These are phyloP conservation scores for Stenoptilia bipunctidactyla DNA, from an alignment of 2,888 invertebrate species.

Conservation along the genomic window DNA sequence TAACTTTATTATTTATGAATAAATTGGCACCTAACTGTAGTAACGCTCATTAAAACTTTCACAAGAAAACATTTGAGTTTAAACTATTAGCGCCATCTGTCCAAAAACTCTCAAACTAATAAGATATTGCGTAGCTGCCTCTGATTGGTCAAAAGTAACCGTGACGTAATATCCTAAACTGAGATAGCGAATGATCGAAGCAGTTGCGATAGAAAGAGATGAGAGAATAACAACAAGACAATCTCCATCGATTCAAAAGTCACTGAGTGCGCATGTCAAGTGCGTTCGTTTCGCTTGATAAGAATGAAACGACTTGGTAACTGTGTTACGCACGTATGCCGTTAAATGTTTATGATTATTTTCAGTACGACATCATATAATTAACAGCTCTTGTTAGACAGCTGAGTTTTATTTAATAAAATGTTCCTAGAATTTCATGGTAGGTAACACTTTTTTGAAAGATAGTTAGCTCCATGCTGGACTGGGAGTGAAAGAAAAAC, in stretches of 20 bases:
- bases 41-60: no score
- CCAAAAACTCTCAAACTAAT: slow-evolving; percentile 26
- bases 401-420: no score
- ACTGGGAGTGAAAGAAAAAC: no score
- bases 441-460: no score
- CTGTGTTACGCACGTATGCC: neutral
- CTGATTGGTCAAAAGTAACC: slow-evolving; percentile 6
- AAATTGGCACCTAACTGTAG: no score
- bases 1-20: no score
- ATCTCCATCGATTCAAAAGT: slow-evolving; percentile 62
- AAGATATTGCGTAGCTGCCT: slow-evolving; percentile 6
- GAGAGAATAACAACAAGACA: slow-evolving; percentile 53
- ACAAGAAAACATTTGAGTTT: no score
- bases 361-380: no score
- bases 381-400: no score
- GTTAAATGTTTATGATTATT: no score
- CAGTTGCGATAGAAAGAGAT: slow-evolving; percentile 28
- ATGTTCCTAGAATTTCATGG: no score
- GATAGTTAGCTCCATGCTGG: no score
- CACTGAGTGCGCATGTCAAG: slow-evolving; percentile 56
- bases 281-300: slow-evolving; percentile 16
- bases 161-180: slow-evolving; percentile 15
- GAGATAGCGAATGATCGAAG: slow-evolving; percentile 21
- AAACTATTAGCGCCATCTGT: slow-evolving; percentile 47
- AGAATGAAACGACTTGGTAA: neutral